Conservation (phyloP, 2,888 invertebrate species). For the Diplazon laetatorius region DNA sequence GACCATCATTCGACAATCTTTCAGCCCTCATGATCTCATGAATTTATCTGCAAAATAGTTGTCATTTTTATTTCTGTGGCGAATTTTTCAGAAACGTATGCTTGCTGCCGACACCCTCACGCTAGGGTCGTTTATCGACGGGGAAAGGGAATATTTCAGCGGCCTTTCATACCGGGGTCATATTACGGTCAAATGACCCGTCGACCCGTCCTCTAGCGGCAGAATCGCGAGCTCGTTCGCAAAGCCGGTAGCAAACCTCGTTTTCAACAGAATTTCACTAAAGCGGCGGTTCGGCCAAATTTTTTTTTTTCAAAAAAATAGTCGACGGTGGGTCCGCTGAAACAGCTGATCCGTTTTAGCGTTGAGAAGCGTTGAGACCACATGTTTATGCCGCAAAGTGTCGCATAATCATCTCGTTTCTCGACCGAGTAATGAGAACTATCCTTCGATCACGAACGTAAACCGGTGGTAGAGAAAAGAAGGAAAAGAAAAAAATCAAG, state of each 20-base stretch:
- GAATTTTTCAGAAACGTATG: no score
- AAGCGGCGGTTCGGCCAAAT: slow-evolving; percentile 13
- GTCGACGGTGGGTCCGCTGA: slow-evolving; percentile 48
- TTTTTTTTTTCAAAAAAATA: slow-evolving; percentile 37
- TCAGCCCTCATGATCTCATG: no score
- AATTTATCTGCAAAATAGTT: no score
- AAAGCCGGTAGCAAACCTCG: neutral
- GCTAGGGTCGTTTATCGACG: no score
- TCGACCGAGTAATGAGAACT: slow-evolving; percentile 20
- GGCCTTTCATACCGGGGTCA: no score
- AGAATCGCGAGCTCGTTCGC: neutral
- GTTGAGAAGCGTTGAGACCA: slow-evolving; percentile 68
- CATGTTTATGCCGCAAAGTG: slow-evolving; percentile 77
- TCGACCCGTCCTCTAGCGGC: neutral
- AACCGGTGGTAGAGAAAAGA: neutral
- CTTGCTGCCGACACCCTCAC: no score
- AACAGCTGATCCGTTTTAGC: slow-evolving; percentile 78
- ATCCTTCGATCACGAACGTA: slow-evolving; percentile 35
- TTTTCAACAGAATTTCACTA: neutral
- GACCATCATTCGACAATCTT: no score
- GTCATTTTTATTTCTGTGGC: no score
- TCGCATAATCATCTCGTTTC: slow-evolving; percentile 62
- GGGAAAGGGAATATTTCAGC: no score
- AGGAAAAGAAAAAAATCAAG: neutral
- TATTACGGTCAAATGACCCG: no score